These are phyloP conservation scores for Chelon labrosus DNA, from an alignment of 2,797 vertebrate species.

Conservation along the genomic window DNA sequence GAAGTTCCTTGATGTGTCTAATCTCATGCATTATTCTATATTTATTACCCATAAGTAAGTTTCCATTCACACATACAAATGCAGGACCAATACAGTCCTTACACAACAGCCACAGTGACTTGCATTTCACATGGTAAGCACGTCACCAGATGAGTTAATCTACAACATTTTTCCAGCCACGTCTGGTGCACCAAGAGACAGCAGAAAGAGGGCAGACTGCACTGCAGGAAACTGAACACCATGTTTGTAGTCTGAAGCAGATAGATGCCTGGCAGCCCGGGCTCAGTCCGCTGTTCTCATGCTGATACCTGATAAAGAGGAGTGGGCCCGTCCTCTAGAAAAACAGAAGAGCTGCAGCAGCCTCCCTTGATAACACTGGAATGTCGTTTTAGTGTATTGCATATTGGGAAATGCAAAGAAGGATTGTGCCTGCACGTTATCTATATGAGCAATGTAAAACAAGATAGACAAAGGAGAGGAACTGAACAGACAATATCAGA, in stretches of 20 bases:
- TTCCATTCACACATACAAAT: neutral
- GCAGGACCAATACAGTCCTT: neutral
- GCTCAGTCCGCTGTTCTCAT: slow-evolving; percentile 59
- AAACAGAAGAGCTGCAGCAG: slow-evolving; percentile 66
- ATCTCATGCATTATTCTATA: neutral
- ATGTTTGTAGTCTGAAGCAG: slow-evolving; percentile 47
- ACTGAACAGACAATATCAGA: slow-evolving; percentile 10
- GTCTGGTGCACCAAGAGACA: slow-evolving; percentile 24
- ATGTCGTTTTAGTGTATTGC: slow-evolving; percentile 49
- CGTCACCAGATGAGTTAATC: slow-evolving; percentile 6
- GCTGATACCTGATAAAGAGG: slow-evolving; percentile 74
- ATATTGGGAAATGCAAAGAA: slow-evolving; percentile 7
- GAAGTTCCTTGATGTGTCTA: neutral
- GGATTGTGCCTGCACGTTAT: slow-evolving; percentile 28
- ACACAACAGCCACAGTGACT: neutral
- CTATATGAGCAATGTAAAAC: slow-evolving; percentile 27
- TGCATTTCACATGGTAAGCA: slow-evolving; percentile 13
- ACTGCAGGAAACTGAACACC: slow-evolving; percentile 64
- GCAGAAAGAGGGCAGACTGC: slow-evolving; percentile 34
- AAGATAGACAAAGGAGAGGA: slow-evolving; percentile 12
- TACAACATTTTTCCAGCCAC: neutral
- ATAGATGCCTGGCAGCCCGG: slow-evolving; percentile 63
- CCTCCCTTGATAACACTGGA: slow-evolving; percentile 69
- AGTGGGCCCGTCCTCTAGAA: slow-evolving; percentile 61
- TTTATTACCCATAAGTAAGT: neutral